Percentiles rank a stretch among this genome's conserved stretches.
These are phyloP conservation scores for Cyclophora punctaria DNA, from an alignment of 2,888 invertebrate genomes.

Conservation along the genomic window DNA sequence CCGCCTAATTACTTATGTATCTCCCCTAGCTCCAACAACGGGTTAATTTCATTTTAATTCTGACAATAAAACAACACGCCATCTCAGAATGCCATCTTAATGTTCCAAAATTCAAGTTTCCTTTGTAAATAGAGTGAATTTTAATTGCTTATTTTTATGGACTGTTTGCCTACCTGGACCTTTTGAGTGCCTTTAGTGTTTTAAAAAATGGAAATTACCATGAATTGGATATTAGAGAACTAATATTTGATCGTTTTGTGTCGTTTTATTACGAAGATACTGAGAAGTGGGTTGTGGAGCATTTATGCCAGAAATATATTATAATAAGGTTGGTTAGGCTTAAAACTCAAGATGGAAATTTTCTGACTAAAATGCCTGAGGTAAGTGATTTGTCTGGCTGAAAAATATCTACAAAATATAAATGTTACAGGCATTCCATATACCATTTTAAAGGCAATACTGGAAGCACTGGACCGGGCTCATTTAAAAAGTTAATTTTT, in stretches of 20 bases:
- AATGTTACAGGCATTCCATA: too few species aligned
- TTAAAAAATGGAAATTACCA: too few species aligned
- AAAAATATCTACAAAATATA: too few species aligned
- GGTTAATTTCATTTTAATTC: conserved; percentile 65
- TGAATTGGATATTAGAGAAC: too few species aligned
- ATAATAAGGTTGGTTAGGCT: neutral
- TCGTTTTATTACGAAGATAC: too few species aligned
- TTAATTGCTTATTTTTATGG: neutral
- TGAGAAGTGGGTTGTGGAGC: neutral
- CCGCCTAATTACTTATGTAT: conserved; percentile 54
- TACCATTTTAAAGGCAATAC: too few species aligned
- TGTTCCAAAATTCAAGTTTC: conserved; percentile 2
- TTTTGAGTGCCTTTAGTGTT: neutral
- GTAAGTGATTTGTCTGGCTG: too few species aligned
- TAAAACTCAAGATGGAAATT: too few species aligned
- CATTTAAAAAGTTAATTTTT: too few species aligned
- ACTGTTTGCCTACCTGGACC: neutral
- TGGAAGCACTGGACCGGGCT: too few species aligned
- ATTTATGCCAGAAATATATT: neutral
- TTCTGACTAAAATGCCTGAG: too few species aligned
- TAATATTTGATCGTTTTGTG: too few species aligned
- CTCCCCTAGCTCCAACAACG: conserved; percentile 48
- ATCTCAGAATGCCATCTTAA: conserved; percentile 40
- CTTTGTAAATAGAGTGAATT: neutral
- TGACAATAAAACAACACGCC: conserved; percentile 49